Conservation (phyloP, 2,888 invertebrate genomes). For the Eurytoma adleriae region DNA sequence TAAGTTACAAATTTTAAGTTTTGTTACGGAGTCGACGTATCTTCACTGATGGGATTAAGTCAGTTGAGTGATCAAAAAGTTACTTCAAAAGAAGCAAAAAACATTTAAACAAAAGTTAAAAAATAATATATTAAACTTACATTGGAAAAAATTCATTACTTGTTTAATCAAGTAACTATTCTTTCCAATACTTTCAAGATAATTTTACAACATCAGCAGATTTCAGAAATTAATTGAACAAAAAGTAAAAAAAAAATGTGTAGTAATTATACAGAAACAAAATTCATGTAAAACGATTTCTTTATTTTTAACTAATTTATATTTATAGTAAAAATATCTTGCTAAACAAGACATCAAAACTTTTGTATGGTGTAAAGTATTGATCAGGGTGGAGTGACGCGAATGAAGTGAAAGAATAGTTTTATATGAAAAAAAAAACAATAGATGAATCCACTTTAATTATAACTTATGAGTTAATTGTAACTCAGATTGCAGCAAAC, state of each 20-base stretch:
- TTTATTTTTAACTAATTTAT: conserved; percentile 23
- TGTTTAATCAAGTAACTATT: no score
- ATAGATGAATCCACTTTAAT: conserved; percentile 1
- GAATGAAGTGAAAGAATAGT: conserved; percentile 26
- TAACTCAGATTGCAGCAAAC: conserved; percentile 31
- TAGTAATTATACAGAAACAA: conserved; percentile 43
- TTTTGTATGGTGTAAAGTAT: conserved; percentile 39
- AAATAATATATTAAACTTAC: no score
- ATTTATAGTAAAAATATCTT: conserved; percentile 16
- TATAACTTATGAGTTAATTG: conserved; percentile 18
- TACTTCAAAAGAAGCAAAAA: no score
- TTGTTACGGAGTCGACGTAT: neutral
- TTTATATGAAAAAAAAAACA: conserved; percentile 24
- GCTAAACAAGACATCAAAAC: conserved; percentile 14
- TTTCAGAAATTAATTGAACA: no score
- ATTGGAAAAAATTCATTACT: no score
- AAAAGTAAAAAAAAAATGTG: neutral
- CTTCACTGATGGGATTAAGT: no score
- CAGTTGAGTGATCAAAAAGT: no score
- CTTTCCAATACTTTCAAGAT: no score
- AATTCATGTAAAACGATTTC: conserved; percentile 15
- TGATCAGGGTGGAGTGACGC: conserved; percentile 25
- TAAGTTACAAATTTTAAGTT: no score
- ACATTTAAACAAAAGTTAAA: no score
- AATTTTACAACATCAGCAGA: no score